Base-by-base conservation (phyloP, 2,113 vertebrate genomes). In the Mormyrus iriodes region DNA sequence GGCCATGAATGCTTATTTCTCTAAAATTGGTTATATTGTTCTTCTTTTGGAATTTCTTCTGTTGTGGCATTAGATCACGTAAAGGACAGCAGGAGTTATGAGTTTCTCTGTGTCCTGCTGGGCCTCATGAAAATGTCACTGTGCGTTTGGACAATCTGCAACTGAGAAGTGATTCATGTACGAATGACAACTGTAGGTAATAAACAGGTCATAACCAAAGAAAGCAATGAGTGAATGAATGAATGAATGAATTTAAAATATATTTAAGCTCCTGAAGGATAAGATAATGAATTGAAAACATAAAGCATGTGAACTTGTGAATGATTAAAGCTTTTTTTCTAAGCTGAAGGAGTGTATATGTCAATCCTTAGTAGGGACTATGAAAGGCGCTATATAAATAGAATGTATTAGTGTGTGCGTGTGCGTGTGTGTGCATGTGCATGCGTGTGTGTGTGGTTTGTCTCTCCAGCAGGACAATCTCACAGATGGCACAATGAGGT, bases 31-130 rank as follows among this genome's bases (percentile, higher is more conserved):
- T 86, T 86, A 52, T 53, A 55, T 86, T 86, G 49, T 15, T 86
- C 15, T 21, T 86, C 19, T 73, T 79, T 79, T 42, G 84, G n/a
- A 86, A 48, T 53, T 86, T 86, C 17, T 55, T 49, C 19, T 86
- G 85, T 53, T 53, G 85, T 86, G 85, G 85, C 85, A 53, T 86
- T 86, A 31, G 85, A 86, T 55, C 85, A 86, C 51, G 27, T 39
- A 53, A 55, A 86, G 85, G 85, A 86, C 85, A 86, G 31, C 21
- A 55, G 52, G 31, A 86, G 85, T 86, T 55, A 86, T 86, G 85
- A 86, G 85, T 39, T 39, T 86, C n/a, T 4, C 8, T 55, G n/a
- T n/a, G 53, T 35, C 46, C 42, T 87, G 52, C 55, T 65, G 39
- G 0, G 39, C 58, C 27, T 65, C 52, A 39, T 61, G 53, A 46